Evolutionary conservation across 2,888 invertebrate genomes (phyloP), one percentile per base, ranked within the genome.

Genomic region (Autographa gamma): DNA sequence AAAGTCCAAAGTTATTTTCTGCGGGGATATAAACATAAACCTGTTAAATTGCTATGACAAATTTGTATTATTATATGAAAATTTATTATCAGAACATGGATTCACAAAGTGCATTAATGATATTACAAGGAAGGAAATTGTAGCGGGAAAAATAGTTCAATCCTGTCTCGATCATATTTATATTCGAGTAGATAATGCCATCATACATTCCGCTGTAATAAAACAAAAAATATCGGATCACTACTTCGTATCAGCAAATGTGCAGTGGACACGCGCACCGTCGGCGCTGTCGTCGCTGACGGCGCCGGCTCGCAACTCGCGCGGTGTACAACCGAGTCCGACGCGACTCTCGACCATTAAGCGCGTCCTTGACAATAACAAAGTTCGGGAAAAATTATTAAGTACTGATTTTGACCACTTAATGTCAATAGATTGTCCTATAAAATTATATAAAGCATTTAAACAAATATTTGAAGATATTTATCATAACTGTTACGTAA

Each of bases 221-320:
- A 54, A 64, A 34, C 56, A 64, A 31, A 64, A 64, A 64, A 64
- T 56, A 7, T 56, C 63, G 3, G 63, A 63, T 56, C 63, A 63
- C n/a, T 63, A 63, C 56, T 34, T 63, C 16, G 43, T 64, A 5
- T 41, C 58, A 6, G 64, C 43, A 11, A 38, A 7, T 25, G 64
- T 58, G 58, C 25, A 64, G 16, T 64, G 64, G 64, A 64, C 6
- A 41, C 58, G 19, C 18, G 11, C 63, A 14, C 63, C 54, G 32
- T 16, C 32, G 6, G 14, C 31, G n/a, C 31, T 25, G 16, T 25
- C 25, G 25, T 25, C 25, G 25, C 25, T 25, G 25, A 25, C 25
- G 25, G 1, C 25, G 25, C 25, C 25, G 25, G 25, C 25, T 25
- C 25, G 25, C 25, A 25, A 25, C 25, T 4, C n/a, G 32, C 5